A percentile compares a stretch with the other conserved stretches of the same genome.
Conservation (phyloP, 2,113 vertebrate genomes). For the Isichthys henryi region DNA sequence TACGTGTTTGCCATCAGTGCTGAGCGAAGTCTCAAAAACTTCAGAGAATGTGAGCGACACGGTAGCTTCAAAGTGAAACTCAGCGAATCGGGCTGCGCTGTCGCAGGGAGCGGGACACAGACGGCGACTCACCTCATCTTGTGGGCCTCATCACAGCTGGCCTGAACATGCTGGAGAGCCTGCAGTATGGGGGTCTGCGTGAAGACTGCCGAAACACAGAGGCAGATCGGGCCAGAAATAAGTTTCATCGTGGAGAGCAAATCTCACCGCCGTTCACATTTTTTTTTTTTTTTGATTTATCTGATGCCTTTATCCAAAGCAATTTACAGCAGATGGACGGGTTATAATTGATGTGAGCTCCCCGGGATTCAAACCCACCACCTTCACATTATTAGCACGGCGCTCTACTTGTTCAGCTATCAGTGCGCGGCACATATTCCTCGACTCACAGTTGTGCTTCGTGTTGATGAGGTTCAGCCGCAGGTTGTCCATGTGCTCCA, state of each 20-base stretch:
- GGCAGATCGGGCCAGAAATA: not conserved
- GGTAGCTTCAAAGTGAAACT: not conserved
- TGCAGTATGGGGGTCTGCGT: conserved; percentile 90
- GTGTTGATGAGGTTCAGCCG: conserved; percentile 85
- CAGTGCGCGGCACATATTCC: not conserved
- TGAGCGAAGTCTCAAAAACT: not conserved
- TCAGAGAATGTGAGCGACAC: not conserved
- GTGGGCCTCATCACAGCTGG: conserved; percentile 89
- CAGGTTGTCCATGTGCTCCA: conserved; percentile 87
- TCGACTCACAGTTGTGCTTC: conserved; percentile 63
- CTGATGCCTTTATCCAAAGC: not conserved
- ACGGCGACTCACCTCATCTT: conserved; percentile 79
- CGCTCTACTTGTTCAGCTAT: not conserved
- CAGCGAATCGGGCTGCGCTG: not conserved
- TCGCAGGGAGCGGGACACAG: no score
- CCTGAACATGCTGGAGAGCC: conserved; percentile 90
- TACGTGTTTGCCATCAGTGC: not conserved
- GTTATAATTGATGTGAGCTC: not conserved
- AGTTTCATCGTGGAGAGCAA: not conserved
- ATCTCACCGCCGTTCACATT: not conserved
- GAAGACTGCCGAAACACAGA: conserved; percentile 64
- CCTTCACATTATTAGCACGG: not conserved
- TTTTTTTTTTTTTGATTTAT: not conserved
- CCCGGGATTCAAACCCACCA: not conserved
- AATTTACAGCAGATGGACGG: not conserved